A percentile compares a stretch with the other conserved stretches of the same genome.
Evolutionary conservation across 2,113 vertebrate genomes (phyloP).

Genomic region (Orycteropus afer): DNA sequence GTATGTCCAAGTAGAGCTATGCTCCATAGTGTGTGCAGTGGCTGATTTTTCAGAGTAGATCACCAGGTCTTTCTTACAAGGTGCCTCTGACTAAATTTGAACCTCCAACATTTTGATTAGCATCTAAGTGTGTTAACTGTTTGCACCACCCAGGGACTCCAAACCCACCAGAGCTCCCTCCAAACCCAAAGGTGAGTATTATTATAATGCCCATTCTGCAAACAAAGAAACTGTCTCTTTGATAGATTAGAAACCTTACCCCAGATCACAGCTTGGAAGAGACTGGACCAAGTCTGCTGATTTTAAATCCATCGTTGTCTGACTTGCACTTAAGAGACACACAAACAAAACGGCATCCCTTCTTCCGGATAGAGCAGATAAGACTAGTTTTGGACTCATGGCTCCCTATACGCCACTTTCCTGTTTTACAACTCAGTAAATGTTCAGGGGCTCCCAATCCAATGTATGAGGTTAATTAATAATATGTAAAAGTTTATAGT

Average conservation of each 20-base stretch:
- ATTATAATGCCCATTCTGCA: neutral
- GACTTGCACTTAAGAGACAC: neutral
- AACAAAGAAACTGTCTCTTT: neutral
- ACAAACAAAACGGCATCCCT: neutral
- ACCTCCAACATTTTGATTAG: neutral
- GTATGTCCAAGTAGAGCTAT: neutral
- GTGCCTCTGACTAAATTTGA: neutral
- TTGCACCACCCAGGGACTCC: neutral
- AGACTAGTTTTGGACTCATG: neutral
- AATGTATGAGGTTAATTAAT: constrained; percentile 79
- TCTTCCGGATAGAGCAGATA: neutral
- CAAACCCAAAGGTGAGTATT: neutral
- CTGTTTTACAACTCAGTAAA: constrained; percentile 71
- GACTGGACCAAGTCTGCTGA: neutral
- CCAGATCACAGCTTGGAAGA: neutral
- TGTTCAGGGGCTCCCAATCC: constrained; percentile 63
- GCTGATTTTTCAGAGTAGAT: neutral
- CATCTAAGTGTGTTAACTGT: neutral
- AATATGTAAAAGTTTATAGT: constrained; percentile 82
- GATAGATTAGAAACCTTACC: neutral
- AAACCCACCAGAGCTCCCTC: neutral
- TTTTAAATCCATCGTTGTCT: neutral
- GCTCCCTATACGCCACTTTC: constrained; percentile 21
- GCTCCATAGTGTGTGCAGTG: neutral
- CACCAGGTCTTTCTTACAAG: neutral